These are phyloP conservation scores for Buceros bicornis DNA, from an alignment of 2,797 vertebrate species.

Conservation along the genomic window DNA sequence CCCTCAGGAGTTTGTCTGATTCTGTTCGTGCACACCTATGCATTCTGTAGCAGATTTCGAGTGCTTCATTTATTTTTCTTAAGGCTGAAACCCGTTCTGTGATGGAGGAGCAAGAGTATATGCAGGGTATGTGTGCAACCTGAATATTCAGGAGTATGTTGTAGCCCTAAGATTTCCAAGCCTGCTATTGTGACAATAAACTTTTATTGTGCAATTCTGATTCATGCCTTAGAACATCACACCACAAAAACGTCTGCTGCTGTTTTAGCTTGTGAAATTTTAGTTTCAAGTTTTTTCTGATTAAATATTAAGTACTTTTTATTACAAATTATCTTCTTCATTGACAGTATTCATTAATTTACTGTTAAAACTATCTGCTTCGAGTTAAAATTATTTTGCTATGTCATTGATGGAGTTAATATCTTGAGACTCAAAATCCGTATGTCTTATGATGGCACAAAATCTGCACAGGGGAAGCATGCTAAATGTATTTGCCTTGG, in stretches of 20 bases:
- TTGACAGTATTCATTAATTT: neutral
- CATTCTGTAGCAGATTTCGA: neutral
- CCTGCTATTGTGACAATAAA: neutral
- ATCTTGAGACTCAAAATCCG: neutral
- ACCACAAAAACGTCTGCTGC: fast-evolving
- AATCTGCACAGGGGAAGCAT: neutral
- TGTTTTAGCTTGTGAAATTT: neutral
- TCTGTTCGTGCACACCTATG: neutral
- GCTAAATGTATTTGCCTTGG: neutral
- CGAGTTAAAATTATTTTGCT: neutral
- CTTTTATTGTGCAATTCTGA: neutral
- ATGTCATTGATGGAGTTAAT: neutral
- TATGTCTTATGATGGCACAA: neutral
- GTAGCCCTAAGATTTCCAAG: neutral
- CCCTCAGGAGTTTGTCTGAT: neutral
- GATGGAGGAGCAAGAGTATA: neutral
- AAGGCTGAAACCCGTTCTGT: neutral
- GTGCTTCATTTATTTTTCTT: neutral
- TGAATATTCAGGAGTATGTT: neutral
- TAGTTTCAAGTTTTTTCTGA: neutral
- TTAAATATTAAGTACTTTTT: neutral
- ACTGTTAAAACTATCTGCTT: neutral
- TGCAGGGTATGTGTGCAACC: neutral
- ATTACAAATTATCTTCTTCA: neutral
- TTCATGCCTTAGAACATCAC: neutral